Evolutionary conservation across 1,140 invertebrate species (phyloP), one percentile per base, ranked within the genome.

Genomic region (Euglossa dilemma): DNA sequence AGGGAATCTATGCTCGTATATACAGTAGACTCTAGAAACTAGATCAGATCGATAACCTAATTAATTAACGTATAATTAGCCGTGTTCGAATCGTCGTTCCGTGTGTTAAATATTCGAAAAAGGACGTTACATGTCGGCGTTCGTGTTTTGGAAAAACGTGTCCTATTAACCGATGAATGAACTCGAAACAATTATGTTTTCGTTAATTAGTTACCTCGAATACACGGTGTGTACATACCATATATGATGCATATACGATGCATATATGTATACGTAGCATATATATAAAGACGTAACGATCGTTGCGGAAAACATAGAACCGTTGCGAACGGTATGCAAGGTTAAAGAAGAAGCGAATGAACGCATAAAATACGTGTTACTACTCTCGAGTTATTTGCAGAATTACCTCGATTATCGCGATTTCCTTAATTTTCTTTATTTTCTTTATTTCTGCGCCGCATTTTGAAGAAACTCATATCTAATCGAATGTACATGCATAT

Each of bases 1-100:
- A 23, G 28, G 28, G 2, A n/a, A 54, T 16, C 11, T 25, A 50
- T 25, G 54, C 3, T 9, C 47, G 16, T 36, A 36, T 4, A 36
- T 36, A 43, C 7, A 16, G 28, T 12, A 47, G 7, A n/a, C 52
- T n/a, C n/a, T 66, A 43, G 36, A 45, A 83, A 54, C 54, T 45
- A 28, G 71, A 84, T 79, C n/a, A 28, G 36, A 80, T 79, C 72
- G 56, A 83, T 84, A 66, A 84, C n/a, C 71, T 61, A 63, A 87
- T 87, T 87, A 87, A 85, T 87, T 85, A 78, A 59, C 47, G 12
- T 52, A 9, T 28, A 78, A 47, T 47, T 50, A 45, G n/a, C 50
- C 6, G 52, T 16, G 36, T 50, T 47, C 59, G 47, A 61, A 75
- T 47, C 25, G 36, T 64, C 18, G 43, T 63, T 2, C 18, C 16